These are phyloP conservation scores for Scolopax mira DNA, from an alignment of 2,113 vertebrate species.

Conservation along the genomic window DNA sequence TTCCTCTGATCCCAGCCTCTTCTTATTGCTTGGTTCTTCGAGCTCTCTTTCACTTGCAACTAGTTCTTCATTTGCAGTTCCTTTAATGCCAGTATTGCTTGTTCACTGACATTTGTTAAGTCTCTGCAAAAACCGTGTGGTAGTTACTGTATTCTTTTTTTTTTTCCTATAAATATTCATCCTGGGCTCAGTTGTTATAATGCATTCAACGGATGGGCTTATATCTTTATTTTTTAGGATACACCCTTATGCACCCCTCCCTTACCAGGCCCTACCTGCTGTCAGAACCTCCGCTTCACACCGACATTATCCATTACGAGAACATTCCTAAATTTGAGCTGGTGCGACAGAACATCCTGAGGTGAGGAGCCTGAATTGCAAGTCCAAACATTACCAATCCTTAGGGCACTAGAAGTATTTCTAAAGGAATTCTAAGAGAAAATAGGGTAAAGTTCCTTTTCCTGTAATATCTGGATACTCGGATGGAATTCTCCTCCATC, in stretches of 20 bases:
- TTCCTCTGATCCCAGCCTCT: background rate
- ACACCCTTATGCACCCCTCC: slow-evolving; percentile 97
- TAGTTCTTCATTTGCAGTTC: background rate
- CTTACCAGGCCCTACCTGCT: slow-evolving; percentile 94
- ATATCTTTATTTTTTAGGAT: slow-evolving; percentile 77
- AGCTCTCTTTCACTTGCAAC: background rate
- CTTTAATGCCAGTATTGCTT: background rate
- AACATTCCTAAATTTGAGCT: slow-evolving; percentile 93
- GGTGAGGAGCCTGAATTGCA: slow-evolving; percentile 67
- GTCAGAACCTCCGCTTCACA: slow-evolving; percentile 93
- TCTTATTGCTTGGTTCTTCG: background rate
- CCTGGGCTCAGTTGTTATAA: background rate
- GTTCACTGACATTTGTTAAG: background rate
- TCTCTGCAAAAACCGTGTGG: accelerated
- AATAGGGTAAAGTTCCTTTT: background rate
- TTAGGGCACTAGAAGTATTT: background rate
- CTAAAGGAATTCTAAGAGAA: background rate
- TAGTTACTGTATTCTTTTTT: background rate
- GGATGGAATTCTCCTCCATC: background rate
- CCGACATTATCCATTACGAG: slow-evolving; percentile 97
- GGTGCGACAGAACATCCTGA: slow-evolving; percentile 94
- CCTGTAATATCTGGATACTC: background rate
- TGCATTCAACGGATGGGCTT: accelerated
- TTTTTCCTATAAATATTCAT: accelerated
- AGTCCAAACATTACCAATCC: background rate